phyloP scores from a whole-genome alignment of 2,888 invertebrate species.

The Abrostola tripartita region DNA sequence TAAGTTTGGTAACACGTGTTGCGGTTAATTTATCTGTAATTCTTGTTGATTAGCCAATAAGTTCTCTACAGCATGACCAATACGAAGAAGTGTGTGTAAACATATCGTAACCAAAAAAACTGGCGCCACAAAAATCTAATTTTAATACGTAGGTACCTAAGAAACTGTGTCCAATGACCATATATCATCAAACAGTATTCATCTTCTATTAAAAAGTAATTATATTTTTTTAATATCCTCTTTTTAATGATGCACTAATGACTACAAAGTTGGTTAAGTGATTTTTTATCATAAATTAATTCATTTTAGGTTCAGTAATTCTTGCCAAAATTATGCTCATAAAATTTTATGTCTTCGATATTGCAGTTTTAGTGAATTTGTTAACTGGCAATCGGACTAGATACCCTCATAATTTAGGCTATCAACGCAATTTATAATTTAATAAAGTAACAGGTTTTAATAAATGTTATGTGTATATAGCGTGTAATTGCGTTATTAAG shows the following conservation, averaged over 20 bases:
- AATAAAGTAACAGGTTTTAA: conserved; percentile 3
- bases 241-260: conserved; percentile 12
- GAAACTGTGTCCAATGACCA: too few relatives aligned
- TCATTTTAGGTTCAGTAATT: neutral
- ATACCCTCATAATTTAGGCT: conserved; percentile 17
- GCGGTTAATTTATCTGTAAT: too few relatives aligned
- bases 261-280: conserved; percentile 17
- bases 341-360: conserved; percentile 24
- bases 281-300: conserved; percentile 12
- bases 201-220: conserved; percentile 10
- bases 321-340: conserved; percentile 11
- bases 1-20: too few relatives aligned
- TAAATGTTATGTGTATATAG: neutral
- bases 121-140: too few relatives aligned
- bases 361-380: conserved; percentile 20
- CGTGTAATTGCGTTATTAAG: neutral
- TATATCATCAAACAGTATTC: neutral
- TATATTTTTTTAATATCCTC: neutral
- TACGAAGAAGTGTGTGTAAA: too few relatives aligned
- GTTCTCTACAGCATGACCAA: too few relatives aligned
- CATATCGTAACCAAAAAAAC: too few relatives aligned
- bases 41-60: too few relatives aligned
- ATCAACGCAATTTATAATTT: conserved; percentile 8
- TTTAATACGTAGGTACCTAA: too few relatives aligned
- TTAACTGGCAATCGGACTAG: conserved; percentile 7